Evolutionary conservation across 2,888 invertebrate species (phyloP), one percentile per base, ranked within the genome.

Genomic region (Epirrita christyi): DNA sequence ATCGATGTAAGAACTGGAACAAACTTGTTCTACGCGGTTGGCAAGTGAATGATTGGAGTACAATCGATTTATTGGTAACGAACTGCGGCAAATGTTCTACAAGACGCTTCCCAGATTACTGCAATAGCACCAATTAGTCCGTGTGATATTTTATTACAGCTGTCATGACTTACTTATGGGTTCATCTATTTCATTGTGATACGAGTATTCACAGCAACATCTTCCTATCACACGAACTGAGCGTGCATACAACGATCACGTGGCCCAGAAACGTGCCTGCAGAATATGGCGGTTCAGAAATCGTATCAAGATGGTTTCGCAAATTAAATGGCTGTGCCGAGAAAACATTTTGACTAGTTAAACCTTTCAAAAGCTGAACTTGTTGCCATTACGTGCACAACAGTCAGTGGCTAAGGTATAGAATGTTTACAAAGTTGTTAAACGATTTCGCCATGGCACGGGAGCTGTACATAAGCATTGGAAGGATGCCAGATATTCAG

Each of bases 1-100:
- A 50, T 53, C 56, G 38, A 57, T 58, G 51, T 55, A 28, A 28
- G 45, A 59, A 59, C 61, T 61, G 52, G 64, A 59, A 14, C 64
- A 46, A 59, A 58, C 63, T 49, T 34, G 60, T 56, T 58, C 44
- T 42, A 59, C 37, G 53, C 59, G 61, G 45, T 61, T 52, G 51
- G 54, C 50, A 63, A 58, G 55, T 53, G 40, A 50, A 53, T 58
- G 57, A 61, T 64, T 59, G 54, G 49, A 55, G 38, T 43, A n/a
- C 41, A 34, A 55, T 59, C 53, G 53, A 55, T 55, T 15, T 45
- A 49, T 21, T 32, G 2, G 38, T 40, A 49, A 21, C 36, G 36
- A 49, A 44, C 44, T 34, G 44, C 40, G 45, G 46, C 36, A 28
- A 21, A 29, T 21, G 40, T 38, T 42, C 14, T 29, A 29, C 6